Base-by-base conservation (phyloP, 2,888 invertebrate species). In the Molorchus minor region DNA sequence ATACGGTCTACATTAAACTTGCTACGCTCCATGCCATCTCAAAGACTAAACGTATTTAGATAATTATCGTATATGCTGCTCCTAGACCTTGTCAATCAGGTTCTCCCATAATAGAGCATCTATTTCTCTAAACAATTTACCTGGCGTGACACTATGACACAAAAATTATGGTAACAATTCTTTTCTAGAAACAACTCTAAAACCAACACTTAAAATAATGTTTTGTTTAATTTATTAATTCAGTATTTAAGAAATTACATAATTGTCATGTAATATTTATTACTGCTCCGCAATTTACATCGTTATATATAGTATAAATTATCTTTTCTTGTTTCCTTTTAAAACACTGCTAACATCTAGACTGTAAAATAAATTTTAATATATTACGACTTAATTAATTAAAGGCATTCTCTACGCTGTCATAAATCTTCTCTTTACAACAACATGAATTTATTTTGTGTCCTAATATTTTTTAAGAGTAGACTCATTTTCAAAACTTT, bases 331-430 rank as follows among this genome's bases (percentile, higher is more conserved):
- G 44, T 35, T 54, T 49, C 40, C 57, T 51, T 61, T 53, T 41
- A 57, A 46, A 56, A 61, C 47, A 52, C 52, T 56, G 60, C 46
- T 47, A 54, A 54, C 61, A 57, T 54, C 56, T 49, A 57, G 57
- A 61, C 45, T 38, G 57, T 61, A 53, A 56, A 57, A 54, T 61
- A 54, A 61, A 57, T n/a, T n/a, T n/a, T n/a, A n/a, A n/a, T 61
- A 56, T 61, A 53, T 56, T 53, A 53, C 53, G 52, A 53, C 56
- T 56, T 29, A 57, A 61, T 61, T 61, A 61, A 61, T 58, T 58
- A 58, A 53, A 25, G 47, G 61, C 44, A 61, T 43, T 52, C 53
- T 61, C 61, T 55, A 57, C 49, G 56, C 57, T 29, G 30, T 53
- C 57, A 57, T 61, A 57, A 57, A 57, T 61, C 57, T 57, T 54